phyloP scores from a whole-genome alignment of 2,888 invertebrate species.

The Cabera pusaria region DNA sequence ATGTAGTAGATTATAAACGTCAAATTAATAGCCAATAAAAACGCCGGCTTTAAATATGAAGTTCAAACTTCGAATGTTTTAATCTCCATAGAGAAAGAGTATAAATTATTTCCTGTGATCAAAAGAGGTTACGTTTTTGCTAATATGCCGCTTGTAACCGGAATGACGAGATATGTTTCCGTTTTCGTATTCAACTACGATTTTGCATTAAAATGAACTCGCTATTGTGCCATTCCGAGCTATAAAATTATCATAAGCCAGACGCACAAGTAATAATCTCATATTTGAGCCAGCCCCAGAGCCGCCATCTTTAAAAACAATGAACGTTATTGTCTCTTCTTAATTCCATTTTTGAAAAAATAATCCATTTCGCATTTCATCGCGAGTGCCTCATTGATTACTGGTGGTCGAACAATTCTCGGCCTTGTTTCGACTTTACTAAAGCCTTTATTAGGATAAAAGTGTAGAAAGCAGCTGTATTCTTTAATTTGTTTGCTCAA shows the following conservation, averaged over 20 bases:
- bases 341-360: conserved; percentile 83
- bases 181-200: conserved; percentile 48
- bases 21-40: conserved; percentile 19
- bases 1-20: conserved; percentile 13
- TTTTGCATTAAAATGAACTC: conserved; percentile 57
- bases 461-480: conserved; percentile 58
- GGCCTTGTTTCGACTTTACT: conserved; percentile 38
- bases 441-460: conserved; percentile 44
- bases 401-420: conserved; percentile 35
- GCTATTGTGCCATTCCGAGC: conserved; percentile 60
- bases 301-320: conserved; percentile 82
- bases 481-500: conserved; percentile 50
- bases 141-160: conserved; percentile 36
- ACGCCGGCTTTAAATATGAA: conserved; percentile 9
- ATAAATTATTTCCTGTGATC: conserved; percentile 55
- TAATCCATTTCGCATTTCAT: conserved; percentile 82
- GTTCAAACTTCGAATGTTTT: conserved; percentile 12
- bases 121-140: conserved; percentile 45
- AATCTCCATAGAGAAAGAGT: conserved; percentile 41
- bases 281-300: conserved; percentile 65
- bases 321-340: conserved; percentile 82
- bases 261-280: conserved; percentile 71
- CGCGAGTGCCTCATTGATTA: conserved; percentile 71
- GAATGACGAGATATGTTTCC: conserved; percentile 59
- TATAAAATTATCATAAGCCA: conserved; percentile 75